These are phyloP conservation scores for Diloba caeruleocephala DNA, from an alignment of 2,888 invertebrate species.

Conservation along the genomic window DNA sequence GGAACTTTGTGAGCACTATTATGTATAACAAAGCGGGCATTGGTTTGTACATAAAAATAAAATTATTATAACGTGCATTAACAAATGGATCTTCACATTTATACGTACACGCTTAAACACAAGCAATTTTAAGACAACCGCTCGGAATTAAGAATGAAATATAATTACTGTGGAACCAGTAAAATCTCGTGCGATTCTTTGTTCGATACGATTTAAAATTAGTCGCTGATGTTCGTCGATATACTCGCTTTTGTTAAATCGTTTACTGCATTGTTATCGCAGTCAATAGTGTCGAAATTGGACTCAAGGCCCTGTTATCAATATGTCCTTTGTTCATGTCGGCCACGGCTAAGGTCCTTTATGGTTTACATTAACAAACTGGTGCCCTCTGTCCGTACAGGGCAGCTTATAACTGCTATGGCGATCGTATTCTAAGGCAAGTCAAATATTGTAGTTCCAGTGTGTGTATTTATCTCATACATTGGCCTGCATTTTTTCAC, in stretches of 20 bases:
- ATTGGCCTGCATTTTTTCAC: too few relatives aligned
- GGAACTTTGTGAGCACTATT: background rate
- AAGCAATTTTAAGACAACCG: background rate
- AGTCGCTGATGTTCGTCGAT: constrained; percentile 11
- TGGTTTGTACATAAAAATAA: background rate
- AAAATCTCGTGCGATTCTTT: constrained; percentile 16
- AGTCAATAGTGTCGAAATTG: constrained; percentile 42
- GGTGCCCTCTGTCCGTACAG: too few relatives aligned
- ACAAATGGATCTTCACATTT: background rate
- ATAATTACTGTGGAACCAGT: constrained; percentile 1
- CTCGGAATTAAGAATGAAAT: background rate
- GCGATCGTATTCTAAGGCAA: too few relatives aligned
- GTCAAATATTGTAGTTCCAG: too few relatives aligned
- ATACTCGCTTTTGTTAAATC: constrained; percentile 36
- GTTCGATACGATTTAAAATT: constrained; percentile 18
- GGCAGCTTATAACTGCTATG: too few relatives aligned
- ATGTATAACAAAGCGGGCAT: too few relatives aligned
- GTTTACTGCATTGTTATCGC: constrained; percentile 39
- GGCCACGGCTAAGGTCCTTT: constrained; percentile 44
- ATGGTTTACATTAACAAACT: constrained; percentile 14
- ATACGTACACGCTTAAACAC: background rate
- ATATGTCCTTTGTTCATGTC: constrained; percentile 45
- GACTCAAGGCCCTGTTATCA: constrained; percentile 48
- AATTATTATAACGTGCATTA: too few relatives aligned
- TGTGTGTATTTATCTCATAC: too few relatives aligned